phyloP scores from a whole-genome alignment of 2,797 vertebrate species.

The Podarcis siculus region DNA sequence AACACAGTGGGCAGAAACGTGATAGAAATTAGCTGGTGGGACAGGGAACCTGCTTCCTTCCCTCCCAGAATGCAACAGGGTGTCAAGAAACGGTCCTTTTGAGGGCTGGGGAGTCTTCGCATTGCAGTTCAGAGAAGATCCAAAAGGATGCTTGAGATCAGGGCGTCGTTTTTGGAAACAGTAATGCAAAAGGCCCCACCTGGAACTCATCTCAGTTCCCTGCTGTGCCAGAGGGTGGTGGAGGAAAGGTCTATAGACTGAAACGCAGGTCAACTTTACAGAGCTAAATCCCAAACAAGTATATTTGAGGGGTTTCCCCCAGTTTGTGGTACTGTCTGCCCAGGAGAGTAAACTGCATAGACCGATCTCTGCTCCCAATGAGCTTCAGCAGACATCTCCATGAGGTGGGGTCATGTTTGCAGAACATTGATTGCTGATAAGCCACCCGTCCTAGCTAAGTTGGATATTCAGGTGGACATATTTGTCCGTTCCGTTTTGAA shows the following conservation, averaged over 20 bases:
- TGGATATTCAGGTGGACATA: background rate
- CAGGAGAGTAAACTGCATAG: background rate
- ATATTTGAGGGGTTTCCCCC: background rate
- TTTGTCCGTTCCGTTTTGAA: background rate
- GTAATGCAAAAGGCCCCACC: background rate
- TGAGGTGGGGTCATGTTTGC: background rate
- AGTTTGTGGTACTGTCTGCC: no score
- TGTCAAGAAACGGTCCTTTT: no score
- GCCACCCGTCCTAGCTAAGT: no score
- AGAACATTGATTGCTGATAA: background rate
- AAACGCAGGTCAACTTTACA: background rate
- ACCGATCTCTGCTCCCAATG: background rate
- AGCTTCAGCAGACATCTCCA: background rate
- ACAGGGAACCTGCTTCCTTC: no score
- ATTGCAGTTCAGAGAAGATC: no score
- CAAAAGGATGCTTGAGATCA: no score
- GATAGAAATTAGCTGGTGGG: no score
- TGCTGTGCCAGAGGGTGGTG: background rate
- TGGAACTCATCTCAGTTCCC: background rate
- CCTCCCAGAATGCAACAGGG: no score
- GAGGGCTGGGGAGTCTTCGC: no score
- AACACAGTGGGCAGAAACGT: no score
- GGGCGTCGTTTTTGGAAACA: background rate
- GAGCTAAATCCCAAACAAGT: background rate
- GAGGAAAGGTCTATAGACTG: background rate